A percentile compares a stretch with the other conserved stretches of the same genome.
Conservation (phyloP, 1,140 invertebrate genomes). For the Rhopalosiphum padi region DNA sequence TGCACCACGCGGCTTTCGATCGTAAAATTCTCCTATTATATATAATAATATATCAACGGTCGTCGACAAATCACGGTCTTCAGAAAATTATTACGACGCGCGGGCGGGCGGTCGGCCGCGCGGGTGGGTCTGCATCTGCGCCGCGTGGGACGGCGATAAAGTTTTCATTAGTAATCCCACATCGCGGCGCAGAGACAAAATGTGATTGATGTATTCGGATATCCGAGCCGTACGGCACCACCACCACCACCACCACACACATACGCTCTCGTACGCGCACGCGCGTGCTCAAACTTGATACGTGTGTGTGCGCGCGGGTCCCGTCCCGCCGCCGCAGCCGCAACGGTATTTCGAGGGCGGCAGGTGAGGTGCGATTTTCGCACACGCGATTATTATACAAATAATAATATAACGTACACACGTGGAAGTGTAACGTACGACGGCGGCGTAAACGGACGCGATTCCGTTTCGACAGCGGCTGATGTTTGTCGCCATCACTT, state of each 20-base stretch:
- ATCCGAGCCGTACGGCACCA: not conserved
- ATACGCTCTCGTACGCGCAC: not conserved
- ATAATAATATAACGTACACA: not conserved
- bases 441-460: not conserved
- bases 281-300: no score
- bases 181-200: not conserved
- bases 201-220: conserved; percentile 49
- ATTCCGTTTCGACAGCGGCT: not conserved
- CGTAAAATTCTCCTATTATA: not conserved
- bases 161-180: conserved; percentile 38
- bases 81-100: not conserved
- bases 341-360: not conserved
- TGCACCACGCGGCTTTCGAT: not conserved
- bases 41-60: not conserved
- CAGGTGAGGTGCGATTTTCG: not conserved
- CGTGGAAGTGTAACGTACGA: not conserved
- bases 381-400: not conserved
- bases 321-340: no score
- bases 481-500: not conserved
- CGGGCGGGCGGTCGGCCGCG: not conserved
- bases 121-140: not conserved
- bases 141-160: not conserved
- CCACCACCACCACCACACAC: not conserved
- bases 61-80: not conserved
- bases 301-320: no score